Conservation (phyloP, 2,888 invertebrate genomes). For the Xestoiulus laeticollis region DNA sequence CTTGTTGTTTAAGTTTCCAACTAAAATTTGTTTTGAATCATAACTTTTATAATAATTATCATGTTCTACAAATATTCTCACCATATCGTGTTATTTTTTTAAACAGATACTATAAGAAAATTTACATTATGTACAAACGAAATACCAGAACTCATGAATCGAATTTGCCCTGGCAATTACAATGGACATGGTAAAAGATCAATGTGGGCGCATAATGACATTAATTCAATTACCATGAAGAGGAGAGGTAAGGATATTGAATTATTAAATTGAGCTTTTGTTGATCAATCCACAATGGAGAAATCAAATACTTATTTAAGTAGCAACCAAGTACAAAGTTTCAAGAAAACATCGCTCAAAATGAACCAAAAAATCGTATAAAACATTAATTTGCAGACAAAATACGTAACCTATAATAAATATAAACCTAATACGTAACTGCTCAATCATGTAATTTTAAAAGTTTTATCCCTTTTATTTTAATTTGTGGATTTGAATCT, state of each 20-base stretch:
- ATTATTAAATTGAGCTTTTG: neutral
- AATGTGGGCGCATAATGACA: neutral
- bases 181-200: neutral
- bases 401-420: too few relatives aligned
- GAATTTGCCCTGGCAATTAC: neutral
- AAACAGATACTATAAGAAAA: neutral
- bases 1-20: too few relatives aligned
- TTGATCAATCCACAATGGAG: neutral
- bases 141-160: neutral
- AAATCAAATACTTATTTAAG: neutral
- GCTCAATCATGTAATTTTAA: neutral
- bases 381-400: too few relatives aligned
- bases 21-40: too few relatives aligned
- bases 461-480: neutral
- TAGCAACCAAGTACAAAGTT: neutral
- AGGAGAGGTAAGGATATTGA: slow-evolving; percentile 4
- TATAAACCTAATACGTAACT: neutral
- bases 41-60: too few relatives aligned
- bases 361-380: too few relatives aligned
- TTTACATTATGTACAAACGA: neutral
- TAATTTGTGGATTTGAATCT: neutral
- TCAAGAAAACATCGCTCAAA: neutral
- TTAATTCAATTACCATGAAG: neutral
- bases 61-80: too few relatives aligned
- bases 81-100: neutral